These are phyloP conservation scores for Zophobas atratus DNA, from an alignment of 1,140 invertebrate species.

Conservation along the genomic window DNA sequence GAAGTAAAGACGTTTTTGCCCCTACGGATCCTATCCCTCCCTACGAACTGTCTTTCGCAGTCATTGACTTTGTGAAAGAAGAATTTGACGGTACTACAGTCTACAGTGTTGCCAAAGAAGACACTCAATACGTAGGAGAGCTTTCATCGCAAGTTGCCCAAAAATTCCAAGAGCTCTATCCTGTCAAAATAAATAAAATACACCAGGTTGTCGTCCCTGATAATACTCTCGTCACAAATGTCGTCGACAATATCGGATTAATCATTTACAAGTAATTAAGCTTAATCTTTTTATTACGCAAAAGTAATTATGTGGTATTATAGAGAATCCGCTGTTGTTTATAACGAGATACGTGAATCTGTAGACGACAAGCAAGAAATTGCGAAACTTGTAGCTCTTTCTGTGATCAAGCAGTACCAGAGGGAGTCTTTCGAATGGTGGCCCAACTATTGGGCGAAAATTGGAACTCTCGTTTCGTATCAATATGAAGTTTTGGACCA, in stretches of 20 bases:
- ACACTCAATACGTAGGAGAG: not conserved
- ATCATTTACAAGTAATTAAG: constrained; percentile 6
- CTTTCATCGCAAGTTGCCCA: not conserved
- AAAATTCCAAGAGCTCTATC: not conserved
- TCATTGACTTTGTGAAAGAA: not conserved
- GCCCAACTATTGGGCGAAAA: not conserved
- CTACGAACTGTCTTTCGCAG: not conserved
- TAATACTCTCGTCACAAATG: not conserved
- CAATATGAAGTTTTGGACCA: not conserved
- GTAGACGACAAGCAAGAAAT: constrained; percentile 1
- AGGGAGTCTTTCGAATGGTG: not conserved
- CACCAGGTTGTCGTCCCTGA: constrained; percentile 10
- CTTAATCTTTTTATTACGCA: not conserved
- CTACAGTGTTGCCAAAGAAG: not conserved
- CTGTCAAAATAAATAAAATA: not conserved
- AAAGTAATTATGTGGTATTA: not conserved
- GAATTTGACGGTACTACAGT: not conserved
- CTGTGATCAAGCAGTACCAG: constrained; percentile 4
- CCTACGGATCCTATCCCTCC: not conserved
- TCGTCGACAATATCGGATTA: not conserved
- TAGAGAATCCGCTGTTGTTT: constrained; percentile 11
- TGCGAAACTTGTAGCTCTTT: not conserved
- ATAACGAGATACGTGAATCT: not conserved
- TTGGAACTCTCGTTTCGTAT: not conserved
- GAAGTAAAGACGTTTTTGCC: not conserved